A percentile compares a stretch with the other conserved stretches of the same genome.
Conservation (phyloP, 2,113 vertebrate species). For the Otus sunia region DNA sequence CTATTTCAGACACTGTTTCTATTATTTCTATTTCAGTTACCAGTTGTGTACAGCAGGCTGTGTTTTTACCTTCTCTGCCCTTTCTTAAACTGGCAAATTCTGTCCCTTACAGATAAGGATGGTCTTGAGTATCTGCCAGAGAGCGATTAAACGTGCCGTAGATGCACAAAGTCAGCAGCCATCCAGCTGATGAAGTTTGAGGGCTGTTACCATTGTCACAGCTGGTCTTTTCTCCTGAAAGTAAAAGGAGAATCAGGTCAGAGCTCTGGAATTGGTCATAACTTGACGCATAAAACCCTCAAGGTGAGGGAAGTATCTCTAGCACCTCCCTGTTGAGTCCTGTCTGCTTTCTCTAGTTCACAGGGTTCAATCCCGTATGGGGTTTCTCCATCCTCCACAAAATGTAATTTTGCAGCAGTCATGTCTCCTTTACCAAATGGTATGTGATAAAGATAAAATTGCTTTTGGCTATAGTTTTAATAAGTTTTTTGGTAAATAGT, state of each 20-base stretch:
- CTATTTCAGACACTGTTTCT: not conserved
- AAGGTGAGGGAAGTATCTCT: fast-evolving
- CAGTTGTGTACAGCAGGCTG: not conserved
- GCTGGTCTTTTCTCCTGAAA: not conserved
- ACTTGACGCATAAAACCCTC: fast-evolving
- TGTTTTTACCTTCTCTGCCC: not conserved
- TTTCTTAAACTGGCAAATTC: not conserved
- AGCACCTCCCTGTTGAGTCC: not conserved
- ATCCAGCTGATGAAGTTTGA: not conserved
- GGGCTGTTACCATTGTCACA: not conserved
- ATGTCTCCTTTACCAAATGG: not conserved
- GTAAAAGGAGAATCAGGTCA: not conserved
- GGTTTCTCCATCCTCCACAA: not conserved
- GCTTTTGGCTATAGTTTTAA: not conserved
- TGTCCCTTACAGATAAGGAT: not conserved
- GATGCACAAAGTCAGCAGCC: not conserved
- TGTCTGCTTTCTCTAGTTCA: not conserved
- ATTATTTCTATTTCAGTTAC: not conserved
- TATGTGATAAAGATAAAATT: not conserved
- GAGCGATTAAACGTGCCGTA: not conserved
- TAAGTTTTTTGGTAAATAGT: not conserved
- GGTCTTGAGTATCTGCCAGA: not conserved
- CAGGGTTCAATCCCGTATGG: not conserved
- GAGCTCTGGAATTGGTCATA: not conserved
- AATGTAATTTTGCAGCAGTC: not conserved